Base-by-base conservation (phyloP, 2,113 vertebrate species). In the Festucalex cinctus region DNA sequence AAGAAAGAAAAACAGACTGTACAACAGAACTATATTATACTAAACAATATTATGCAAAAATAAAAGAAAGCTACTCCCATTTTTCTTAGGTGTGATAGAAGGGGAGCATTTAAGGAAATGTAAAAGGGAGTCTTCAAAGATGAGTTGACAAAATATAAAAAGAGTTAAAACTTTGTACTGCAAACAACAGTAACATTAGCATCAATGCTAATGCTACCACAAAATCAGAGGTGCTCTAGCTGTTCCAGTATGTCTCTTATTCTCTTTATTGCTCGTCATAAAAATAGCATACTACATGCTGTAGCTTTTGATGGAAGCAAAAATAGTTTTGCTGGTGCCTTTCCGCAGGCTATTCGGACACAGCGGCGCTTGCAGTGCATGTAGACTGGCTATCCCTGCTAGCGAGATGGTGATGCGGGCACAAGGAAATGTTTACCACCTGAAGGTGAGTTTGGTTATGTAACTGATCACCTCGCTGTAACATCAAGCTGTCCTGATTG, bases 351-450 rank as follows among this genome's bases (percentile, higher is more conserved):
- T 93, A 79, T 93, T 93, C 70, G 92, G 92, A 78, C 91, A 91
- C 83, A 90, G 90, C 39, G 92, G 92, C 4, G 89, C 91, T 26
- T 93, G 92, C 85, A 90, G 88, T 41, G 91, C 92, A 5, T 93
- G 92, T 65, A 90, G 91, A 51, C 91, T 90, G 78, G 91, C 91
- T 2, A 93, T 93, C 73, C 91, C 92, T 9, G 90, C 92, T 62
- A 93, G 91, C 49, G 92, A 93, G 83, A 92, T 93, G 92, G 92
- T 93, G 77, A 93, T 93, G 92, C 78, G 92, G 76, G 90, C 91
- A 14, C 92, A 92, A 75, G 91, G 91, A 53, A 93, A 84, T 0
- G 92, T 93, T 14, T 93, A 93, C 78, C 92, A 93, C 78, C 84
- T 93, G 3, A 93, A 93, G 85, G 92, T 93, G 57, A 89, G 88